Evolutionary conservation across 2,888 invertebrate genomes (phyloP).

Genomic region (Drosophila barbarae): DNA sequence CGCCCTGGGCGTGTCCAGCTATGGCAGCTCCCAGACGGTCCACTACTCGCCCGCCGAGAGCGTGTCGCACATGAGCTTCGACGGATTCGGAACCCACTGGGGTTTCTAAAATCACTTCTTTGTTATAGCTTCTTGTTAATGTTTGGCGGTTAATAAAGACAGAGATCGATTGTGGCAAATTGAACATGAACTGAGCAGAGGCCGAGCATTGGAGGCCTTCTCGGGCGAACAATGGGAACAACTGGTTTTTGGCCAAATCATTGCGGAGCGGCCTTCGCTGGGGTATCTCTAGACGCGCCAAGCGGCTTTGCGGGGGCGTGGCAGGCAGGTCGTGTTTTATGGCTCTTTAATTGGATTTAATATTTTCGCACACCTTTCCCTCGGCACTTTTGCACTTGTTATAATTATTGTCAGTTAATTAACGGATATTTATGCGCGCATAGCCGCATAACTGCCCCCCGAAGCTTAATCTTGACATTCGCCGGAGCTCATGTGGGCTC

Average conservation of each 20-base stretch:
- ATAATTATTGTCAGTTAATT: constrained; percentile 60
- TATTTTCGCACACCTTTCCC: constrained; percentile 51
- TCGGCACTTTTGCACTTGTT: constrained; percentile 54
- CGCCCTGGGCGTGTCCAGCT: constrained; percentile 75
- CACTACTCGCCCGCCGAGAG: constrained; percentile 82
- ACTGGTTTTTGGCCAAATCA: constrained; percentile 63
- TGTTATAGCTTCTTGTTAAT: constrained; percentile 53
- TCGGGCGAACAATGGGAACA: constrained; percentile 40
- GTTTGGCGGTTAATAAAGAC: constrained; percentile 48
- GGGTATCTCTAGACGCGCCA: constrained; percentile 40
- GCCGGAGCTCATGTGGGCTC: constrained; percentile 6
- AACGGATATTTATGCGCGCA: constrained; percentile 46
- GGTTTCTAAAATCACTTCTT: constrained; percentile 82
- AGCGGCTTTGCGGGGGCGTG: constrained; percentile 54
- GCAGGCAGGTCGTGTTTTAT: constrained; percentile 39
- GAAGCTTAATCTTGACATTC: constrained; percentile 34
- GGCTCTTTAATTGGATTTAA: constrained; percentile 69
- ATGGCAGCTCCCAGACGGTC: constrained; percentile 79
- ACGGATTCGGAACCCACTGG: constrained; percentile 84
- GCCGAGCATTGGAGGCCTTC: constrained; percentile 41
- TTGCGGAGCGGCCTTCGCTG: constrained; percentile 35
- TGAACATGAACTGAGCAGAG: constrained; percentile 32
- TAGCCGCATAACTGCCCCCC: constrained; percentile 23
- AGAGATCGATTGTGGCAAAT: constrained; percentile 47
- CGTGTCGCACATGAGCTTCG: constrained; percentile 84